Percentiles rank a stretch among this genome's conserved stretches.
Conservation (phyloP, 2,113 vertebrate genomes). For the Acrocephalus arundinaceus region DNA sequence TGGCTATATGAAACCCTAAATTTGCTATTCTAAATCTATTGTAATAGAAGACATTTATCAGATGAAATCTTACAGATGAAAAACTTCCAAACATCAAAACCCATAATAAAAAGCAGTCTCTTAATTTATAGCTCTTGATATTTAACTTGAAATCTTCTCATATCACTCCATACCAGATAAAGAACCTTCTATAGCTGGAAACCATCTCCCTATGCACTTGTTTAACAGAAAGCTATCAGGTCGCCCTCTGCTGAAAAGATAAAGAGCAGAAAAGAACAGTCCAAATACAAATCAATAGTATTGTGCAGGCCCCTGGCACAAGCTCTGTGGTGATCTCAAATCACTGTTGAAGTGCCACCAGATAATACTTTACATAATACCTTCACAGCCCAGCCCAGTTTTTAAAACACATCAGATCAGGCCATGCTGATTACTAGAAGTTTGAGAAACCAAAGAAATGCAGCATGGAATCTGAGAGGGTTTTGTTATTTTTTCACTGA, state of each 20-base stretch:
- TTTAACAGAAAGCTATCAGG: background rate
- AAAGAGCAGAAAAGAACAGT: background rate
- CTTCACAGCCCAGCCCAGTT: background rate
- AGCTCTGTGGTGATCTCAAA: background rate
- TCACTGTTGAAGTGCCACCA: background rate
- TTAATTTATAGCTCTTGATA: background rate
- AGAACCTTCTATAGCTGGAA: background rate
- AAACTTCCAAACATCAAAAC: background rate
- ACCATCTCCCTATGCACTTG: background rate
- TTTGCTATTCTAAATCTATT: background rate
- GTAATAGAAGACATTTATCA: background rate
- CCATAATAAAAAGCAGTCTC: background rate
- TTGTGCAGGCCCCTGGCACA: background rate
- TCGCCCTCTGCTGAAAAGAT: background rate
- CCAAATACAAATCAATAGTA: background rate
- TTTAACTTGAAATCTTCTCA: background rate
- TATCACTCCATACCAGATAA: background rate
- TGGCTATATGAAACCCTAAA: background rate
- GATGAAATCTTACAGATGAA: background rate
- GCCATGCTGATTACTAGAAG: background rate
- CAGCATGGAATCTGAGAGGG: rapidly evolving
- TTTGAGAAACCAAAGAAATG: background rate
- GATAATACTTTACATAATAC: background rate
- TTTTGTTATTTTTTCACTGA: background rate
- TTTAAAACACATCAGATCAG: background rate